Evolutionary conservation across 1,140 invertebrate species (phyloP).

Genomic region (Adelges cooleyi): DNA sequence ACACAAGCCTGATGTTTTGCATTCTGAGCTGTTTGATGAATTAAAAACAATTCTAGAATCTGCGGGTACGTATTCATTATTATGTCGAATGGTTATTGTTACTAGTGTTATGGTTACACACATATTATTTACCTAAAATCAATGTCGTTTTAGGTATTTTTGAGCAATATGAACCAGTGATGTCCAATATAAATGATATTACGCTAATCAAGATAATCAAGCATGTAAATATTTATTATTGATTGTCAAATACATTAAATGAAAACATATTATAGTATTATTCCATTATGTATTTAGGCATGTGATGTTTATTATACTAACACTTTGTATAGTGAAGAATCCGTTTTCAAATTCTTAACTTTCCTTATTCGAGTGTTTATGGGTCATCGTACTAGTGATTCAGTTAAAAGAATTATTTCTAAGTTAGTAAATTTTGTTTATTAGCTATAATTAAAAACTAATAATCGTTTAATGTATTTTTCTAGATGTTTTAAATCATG

Average conservation of each 20-base stretch:
- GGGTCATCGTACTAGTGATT: neutral
- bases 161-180: neutral
- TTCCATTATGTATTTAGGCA: neutral
- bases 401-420: neutral
- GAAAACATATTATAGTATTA: neutral
- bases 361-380: neutral
- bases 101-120: neutral
- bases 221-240: neutral
- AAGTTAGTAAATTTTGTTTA: neutral
- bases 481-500: slow-evolving; percentile 3
- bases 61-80: neutral
- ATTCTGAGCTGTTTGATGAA: neutral
- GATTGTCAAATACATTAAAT: neutral
- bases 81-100: neutral
- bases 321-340: neutral
- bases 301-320: neutral
- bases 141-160: neutral
- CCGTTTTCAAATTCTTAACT: neutral
- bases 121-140: neutral
- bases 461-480: neutral
- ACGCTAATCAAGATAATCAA: neutral
- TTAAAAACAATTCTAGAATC: neutral
- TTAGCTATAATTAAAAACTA: neutral
- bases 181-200: neutral
- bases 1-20: neutral